These are phyloP conservation scores for Pocillopora grandis DNA, from an alignment of 92 coral and sea anemone species.

Conservation along the genomic window DNA sequence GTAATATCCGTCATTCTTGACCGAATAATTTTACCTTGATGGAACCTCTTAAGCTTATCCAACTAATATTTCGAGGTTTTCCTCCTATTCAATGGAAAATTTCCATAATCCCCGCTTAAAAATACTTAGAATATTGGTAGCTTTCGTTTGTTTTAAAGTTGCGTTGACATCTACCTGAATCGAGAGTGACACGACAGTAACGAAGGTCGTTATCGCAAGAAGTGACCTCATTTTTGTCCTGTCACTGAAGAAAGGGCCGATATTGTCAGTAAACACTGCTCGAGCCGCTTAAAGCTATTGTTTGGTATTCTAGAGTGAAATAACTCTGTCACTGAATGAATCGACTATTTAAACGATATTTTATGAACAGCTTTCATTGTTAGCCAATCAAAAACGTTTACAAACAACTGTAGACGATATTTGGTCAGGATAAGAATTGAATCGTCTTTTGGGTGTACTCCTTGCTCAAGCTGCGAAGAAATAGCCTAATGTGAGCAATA, in stretches of 20 bases:
- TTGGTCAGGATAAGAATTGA: not conserved
- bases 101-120: not conserved
- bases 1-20: too few species aligned
- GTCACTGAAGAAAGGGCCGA: not conserved
- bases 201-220: not conserved
- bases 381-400: not conserved
- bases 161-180: constrained; percentile 4
- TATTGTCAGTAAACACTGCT: not conserved
- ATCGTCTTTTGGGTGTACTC: not conserved
- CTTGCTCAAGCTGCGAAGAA: not conserved
- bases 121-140: not conserved
- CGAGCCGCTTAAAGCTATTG: not conserved
- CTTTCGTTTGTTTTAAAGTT: too few species aligned
- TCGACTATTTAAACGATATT: not conserved
- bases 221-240: not conserved
- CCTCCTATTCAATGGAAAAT: too few species aligned
- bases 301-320: not conserved
- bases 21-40: too few species aligned
- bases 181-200: not conserved
- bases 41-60: too few species aligned
- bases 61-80: too few species aligned
- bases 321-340: not conserved
- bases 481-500: too few species aligned
- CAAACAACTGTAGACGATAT: not conserved
- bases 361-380: not conserved